Percentiles rank a stretch among this genome's conserved stretches.
These are phyloP conservation scores for Rafetus swinhoei DNA, from an alignment of 2,113 vertebrate species.

Conservation along the genomic window DNA sequence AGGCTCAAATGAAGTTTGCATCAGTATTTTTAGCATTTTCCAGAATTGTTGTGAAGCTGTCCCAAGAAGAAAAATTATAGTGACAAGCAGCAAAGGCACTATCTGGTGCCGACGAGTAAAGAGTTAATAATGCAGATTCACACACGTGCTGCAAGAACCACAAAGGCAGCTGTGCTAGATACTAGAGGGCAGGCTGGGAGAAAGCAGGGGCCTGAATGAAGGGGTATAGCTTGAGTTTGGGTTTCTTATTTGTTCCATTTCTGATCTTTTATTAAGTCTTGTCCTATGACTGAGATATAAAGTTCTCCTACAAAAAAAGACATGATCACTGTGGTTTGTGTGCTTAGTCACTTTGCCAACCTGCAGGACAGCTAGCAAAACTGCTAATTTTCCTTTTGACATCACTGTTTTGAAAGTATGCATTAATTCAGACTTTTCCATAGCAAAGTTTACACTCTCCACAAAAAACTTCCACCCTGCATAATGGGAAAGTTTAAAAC, in stretches of 20 bases:
- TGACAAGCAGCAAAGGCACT: not conserved
- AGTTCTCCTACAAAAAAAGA: not conserved
- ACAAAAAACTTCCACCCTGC: not conserved
- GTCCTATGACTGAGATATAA: not conserved
- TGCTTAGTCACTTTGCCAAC: not conserved
- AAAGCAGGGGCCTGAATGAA: not conserved
- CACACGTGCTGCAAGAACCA: not conserved
- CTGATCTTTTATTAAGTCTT: not conserved
- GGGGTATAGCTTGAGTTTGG: not conserved
- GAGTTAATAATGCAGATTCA: not conserved
- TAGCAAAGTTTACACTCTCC: not conserved
- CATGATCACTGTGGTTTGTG: too few relatives aligned
- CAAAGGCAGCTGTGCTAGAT: not conserved
- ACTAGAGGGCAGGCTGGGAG: not conserved
- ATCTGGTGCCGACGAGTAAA: fast-evolving
- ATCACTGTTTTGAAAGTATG: not conserved
- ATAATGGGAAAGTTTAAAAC: not conserved
- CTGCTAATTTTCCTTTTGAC: not conserved
- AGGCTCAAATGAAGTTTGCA: not conserved
- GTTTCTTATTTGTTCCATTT: not conserved
- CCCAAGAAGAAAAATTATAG: not conserved
- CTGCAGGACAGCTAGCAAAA: not conserved
- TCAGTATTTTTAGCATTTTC: too few relatives aligned
- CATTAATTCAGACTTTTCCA: not conserved
- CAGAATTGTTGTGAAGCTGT: not conserved